Evolutionary conservation across 2,888 invertebrate species (phyloP), one percentile per base, ranked within the genome.

Genomic region (Philaethria dido): DNA sequence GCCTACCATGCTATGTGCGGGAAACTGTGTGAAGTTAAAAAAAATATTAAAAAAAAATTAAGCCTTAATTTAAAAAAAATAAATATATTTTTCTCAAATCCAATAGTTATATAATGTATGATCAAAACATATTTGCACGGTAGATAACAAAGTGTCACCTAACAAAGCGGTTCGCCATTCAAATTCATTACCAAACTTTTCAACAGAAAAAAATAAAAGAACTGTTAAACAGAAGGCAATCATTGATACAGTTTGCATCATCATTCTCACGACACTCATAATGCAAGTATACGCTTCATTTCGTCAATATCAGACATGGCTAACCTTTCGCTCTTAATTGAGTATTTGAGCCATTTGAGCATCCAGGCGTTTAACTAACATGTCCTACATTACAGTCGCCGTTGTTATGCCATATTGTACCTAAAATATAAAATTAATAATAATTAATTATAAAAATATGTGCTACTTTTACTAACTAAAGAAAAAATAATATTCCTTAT

Each of bases 321-420:
- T 66, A 66, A 61, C 54, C 54, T 61, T 16, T 22, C 36, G 57
- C 18, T 62, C n/a, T 59, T 62, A 59, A 67, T 67, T 59, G 50
- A 39, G 63, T 63, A 59, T 59, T 57, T 67, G 44, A 62, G 44
- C 67, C 54, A 20, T 59, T 63, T 67, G 62, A 59, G 39, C 33
- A 36, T 42, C 22, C 50, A 59, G 62, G 18, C 67, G 48, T 48
- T 57, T 57, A 57, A 60, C 39, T 39, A 59, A 8, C 42, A 16
- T 57, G 62, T 48, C 62, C 67, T 48, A 67, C 57, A 67, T 62
- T 57, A 20, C 67, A n/a, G 11, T 42, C n/a, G 22, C 44, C n/a
- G 20, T 29, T 29, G 16, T 29, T 50, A 25, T 8, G 48, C 25
- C 16, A 33, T 39, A 13, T 39, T 3, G 13, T 39, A 39, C 6